Base-by-base conservation (phyloP, 2,797 vertebrate species). In the Epinephelus malabaricus region DNA sequence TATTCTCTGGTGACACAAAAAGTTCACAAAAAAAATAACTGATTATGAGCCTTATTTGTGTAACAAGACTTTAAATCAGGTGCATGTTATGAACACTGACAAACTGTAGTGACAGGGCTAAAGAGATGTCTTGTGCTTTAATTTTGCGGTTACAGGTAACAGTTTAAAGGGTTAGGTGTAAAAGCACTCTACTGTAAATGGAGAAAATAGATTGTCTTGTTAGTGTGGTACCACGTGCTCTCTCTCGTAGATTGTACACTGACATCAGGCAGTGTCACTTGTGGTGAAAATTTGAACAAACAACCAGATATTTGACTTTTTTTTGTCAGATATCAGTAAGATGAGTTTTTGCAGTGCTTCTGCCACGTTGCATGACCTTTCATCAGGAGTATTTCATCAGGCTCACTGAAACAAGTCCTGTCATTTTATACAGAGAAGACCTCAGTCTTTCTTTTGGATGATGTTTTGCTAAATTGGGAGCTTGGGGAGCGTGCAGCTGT, bases 401-500 rank as follows among this genome's bases (percentile, higher is more conserved):
- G 30, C 13, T 64, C 68, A 69, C 13, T 49, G 21, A 72, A 65
- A 72, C 53, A 25, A 25, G 9, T 58, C 17, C 18, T 59, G 47
- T 21, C 46, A 59, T 76, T 79, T 79, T 75, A 46, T 43, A 15
- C 38, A 61, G 61, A 56, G 55, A 70, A 19, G 15, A 34, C 27
- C 53, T 68, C 38, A 34, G 34, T 66, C 10, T 71, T 76, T 67
- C 38, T 70, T 38, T 65, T 72, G 67, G 64, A 74, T 11, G 21
- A 8, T 3, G 23, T 84, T 61, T 68, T 45, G 21, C 49, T 81
- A 69, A 78, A 81, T 61, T 79, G 56, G 75, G 73, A 23, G 54
- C 53, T 68, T 62, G 49, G 45, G 61, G 65, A 72, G 46, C 54
- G 21, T 71, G 81, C 88, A 87, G 86, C 69, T 78, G 78, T 80